Conservation (phyloP, 2,113 vertebrate species). For the Balaeniceps rex region DNA sequence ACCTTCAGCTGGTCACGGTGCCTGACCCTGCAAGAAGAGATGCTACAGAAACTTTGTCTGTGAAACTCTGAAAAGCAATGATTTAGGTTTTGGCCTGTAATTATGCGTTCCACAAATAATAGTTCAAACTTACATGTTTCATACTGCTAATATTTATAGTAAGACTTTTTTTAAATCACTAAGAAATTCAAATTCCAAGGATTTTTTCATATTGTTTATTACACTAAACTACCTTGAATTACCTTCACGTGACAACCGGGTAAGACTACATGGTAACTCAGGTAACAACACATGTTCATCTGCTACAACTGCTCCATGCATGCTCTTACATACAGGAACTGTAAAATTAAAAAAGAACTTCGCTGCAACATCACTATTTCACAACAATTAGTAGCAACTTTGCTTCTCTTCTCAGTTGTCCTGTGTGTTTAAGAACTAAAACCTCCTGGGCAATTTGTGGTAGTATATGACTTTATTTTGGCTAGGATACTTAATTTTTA, state of each 20-base stretch:
- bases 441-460: neutral
- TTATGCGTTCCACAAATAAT: neutral
- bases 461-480: neutral
- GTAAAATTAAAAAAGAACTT: neutral
- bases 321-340: neutral
- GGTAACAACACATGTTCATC: rapidly evolving
- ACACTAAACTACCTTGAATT: neutral
- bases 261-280: neutral
- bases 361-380: neutral
- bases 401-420: neutral
- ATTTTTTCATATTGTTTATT: neutral
- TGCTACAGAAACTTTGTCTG: neutral
- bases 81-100: neutral
- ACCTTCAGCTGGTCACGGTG: neutral
- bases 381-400: neutral
- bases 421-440: neutral
- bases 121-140: neutral
- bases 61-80: neutral
- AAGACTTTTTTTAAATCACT: neutral
- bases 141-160: neutral
- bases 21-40: neutral
- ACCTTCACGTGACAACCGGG: neutral
- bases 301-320: neutral
- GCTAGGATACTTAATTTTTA: neutral
- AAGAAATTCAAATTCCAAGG: neutral